Evolutionary conservation across 2,113 vertebrate genomes (phyloP).

Genomic region (Colaptes auratus): DNA sequence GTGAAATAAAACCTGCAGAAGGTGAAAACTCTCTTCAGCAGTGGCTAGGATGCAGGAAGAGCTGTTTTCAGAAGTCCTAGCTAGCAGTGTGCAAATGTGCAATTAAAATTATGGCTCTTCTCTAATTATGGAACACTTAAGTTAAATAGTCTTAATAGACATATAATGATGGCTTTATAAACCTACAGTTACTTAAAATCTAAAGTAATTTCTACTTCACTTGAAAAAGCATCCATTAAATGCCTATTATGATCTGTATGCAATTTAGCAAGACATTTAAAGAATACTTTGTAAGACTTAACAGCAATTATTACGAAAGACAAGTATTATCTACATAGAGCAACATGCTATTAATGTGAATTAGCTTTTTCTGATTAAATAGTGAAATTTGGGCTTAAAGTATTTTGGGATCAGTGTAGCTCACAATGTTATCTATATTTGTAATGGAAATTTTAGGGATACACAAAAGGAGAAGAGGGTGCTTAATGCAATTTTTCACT

Average conservation of each 20-base stretch:
- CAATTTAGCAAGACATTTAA: conserved; percentile 74
- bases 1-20: neutral
- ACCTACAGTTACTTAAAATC: conserved; percentile 74
- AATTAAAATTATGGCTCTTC: conserved; percentile 78
- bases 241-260: conserved; percentile 74
- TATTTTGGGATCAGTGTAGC: neutral
- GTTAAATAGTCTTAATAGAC: conserved; percentile 80
- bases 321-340: conserved; percentile 65
- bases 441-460: neutral
- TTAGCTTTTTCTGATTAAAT: conserved; percentile 54
- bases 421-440: neutral
- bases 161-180: conserved; percentile 78
- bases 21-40: neutral
- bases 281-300: conserved; percentile 72
- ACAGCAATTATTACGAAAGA: conserved; percentile 73
- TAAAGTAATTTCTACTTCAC: conserved; percentile 73
- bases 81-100: conserved; percentile 75
- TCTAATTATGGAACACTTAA: conserved; percentile 76
- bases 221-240: conserved; percentile 74
- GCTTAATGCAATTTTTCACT: neutral
- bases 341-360: conserved; percentile 56
- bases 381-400: conserved; percentile 23
- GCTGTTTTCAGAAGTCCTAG: conserved; percentile 60
- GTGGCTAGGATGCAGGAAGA: conserved; percentile 25
- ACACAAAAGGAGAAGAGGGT: neutral